Conservation (phyloP, 2,888 invertebrate genomes). For the Agrotis puta region DNA sequence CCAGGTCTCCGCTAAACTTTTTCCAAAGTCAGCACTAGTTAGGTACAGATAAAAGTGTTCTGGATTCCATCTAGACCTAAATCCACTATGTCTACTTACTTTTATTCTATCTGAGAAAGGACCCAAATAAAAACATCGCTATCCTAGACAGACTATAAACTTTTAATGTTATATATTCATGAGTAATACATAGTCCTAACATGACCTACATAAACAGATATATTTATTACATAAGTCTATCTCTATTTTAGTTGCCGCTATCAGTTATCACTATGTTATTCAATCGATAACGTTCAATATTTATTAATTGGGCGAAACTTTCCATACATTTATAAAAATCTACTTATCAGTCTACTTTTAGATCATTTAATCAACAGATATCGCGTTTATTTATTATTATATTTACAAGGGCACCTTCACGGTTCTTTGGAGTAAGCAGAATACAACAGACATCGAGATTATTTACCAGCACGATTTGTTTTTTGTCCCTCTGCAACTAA, state of each 20-base stretch:
- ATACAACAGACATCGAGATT: neutral
- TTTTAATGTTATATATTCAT: neutral
- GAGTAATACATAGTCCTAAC: neutral
- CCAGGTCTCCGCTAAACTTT: neutral
- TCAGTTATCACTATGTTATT: constrained; percentile 43
- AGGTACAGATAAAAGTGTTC: neutral
- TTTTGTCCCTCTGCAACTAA: neutral
- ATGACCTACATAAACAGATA: constrained; percentile 48
- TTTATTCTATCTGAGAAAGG: neutral
- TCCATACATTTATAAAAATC: constrained; percentile 33
- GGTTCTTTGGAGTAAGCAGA: neutral
- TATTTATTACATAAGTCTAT: constrained; percentile 54
- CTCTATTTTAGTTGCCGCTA: constrained; percentile 29
- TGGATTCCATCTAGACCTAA: neutral
- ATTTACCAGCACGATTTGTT: too few relatives aligned
- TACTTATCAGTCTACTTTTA: constrained; percentile 28
- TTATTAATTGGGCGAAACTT: constrained; percentile 57
- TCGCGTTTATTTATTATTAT: constrained; percentile 7
- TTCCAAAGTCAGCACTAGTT: constrained; percentile 2
- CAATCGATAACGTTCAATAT: constrained; percentile 38
- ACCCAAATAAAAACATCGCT: neutral
- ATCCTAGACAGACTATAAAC: neutral
- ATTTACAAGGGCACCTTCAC: constrained; percentile 19
- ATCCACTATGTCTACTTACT: neutral
- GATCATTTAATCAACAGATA: constrained; percentile 7